Evolutionary conservation across 2,888 invertebrate species (phyloP).

Genomic region (Drosophila greeni): DNA sequence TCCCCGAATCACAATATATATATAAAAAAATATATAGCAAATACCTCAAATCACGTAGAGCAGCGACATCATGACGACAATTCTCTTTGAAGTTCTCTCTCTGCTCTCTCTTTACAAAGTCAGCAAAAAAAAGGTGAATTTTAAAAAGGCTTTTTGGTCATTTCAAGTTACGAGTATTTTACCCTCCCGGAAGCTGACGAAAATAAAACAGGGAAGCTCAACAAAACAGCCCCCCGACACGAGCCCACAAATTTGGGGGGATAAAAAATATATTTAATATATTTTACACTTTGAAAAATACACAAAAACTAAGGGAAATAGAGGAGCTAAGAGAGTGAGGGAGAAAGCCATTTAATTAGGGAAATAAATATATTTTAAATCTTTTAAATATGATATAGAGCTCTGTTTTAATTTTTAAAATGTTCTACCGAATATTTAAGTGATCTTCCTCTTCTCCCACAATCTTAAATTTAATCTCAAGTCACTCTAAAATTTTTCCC

Average conservation of each 20-base stretch:
- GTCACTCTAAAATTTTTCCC: rapidly evolving
- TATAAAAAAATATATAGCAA: constrained; percentile 19
- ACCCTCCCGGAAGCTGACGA: constrained; percentile 53
- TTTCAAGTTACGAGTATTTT: constrained; percentile 23
- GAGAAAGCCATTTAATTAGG: not conserved
- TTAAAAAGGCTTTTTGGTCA: constrained; percentile 29
- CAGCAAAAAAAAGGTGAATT: constrained; percentile 6
- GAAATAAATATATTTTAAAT: not conserved
- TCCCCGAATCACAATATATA: constrained; percentile 20
- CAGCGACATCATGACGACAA: constrained; percentile 14
- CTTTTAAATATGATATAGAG: not conserved
- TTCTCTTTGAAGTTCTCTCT: constrained; percentile 7
- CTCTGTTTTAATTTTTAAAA: not conserved
- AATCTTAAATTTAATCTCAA: not conserved
- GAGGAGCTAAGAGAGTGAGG: not conserved
- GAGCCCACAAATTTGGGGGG: constrained; percentile 37
- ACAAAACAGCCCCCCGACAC: constrained; percentile 19
- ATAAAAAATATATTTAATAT: constrained; percentile 11
- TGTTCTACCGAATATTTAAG: not conserved
- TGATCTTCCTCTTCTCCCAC: not conserved
- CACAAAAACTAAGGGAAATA: rapidly evolving
- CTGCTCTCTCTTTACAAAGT: constrained; percentile 15
- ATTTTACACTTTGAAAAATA: not conserved
- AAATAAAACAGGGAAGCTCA: constrained; percentile 64
- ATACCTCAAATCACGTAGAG: constrained; percentile 54